Conservation (phyloP, 2,797 vertebrate species). For the Tiaroga cobitis region DNA sequence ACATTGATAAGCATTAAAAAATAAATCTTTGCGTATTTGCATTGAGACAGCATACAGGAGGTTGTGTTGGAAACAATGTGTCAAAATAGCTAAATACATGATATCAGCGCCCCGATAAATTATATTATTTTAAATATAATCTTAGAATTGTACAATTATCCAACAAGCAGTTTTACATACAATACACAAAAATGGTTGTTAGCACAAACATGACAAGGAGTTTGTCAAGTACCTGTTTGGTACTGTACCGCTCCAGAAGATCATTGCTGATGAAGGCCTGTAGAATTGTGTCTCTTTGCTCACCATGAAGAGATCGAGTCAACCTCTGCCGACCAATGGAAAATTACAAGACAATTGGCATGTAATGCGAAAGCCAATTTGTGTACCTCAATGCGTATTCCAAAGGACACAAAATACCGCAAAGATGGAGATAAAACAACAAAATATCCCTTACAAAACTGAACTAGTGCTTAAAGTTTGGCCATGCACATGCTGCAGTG, state of each 20-base stretch:
- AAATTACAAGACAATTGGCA: constrained; percentile 21
- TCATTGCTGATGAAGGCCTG: constrained; percentile 94
- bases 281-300: constrained; percentile 92
- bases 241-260: constrained; percentile 83
- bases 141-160: not conserved
- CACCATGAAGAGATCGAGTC: constrained; percentile 91
- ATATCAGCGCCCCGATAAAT: not conserved
- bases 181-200: not conserved
- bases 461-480: not conserved
- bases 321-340: constrained; percentile 80
- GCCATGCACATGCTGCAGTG: too few species aligned
- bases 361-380: not conserved
- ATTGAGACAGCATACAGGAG: too few species aligned
- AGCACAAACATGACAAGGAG: not conserved
- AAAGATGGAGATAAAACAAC: not conserved
- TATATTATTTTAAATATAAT: not conserved
- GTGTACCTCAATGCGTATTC: not conserved
- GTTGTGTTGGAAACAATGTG: not conserved
- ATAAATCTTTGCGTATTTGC: not conserved
- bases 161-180: not conserved
- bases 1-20: too few species aligned
- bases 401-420: not conserved
- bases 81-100: not conserved
- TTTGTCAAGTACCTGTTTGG: constrained; percentile 78
- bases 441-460: not conserved